Evolutionary conservation across 2,797 vertebrate genomes (phyloP), one percentile per base, ranked within the genome.

Genomic region (Poecile montanus): DNA sequence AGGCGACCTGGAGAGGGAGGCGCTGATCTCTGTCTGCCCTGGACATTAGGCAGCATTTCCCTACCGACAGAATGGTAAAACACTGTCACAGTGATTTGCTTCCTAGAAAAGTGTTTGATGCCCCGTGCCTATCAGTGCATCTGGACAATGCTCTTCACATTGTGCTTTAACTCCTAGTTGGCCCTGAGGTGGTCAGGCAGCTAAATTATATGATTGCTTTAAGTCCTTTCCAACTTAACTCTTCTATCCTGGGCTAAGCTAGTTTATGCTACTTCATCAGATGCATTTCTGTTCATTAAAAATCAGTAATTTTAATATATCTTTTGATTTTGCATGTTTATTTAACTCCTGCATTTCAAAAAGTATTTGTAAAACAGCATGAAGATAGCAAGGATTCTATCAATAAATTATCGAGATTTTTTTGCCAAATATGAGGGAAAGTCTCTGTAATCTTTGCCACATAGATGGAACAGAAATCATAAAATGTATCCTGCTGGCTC

Each of bases 1-100:
- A 50, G 32, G 11, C 1, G 3, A 36, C 0, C 1, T 26, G 7
- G 10, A 30, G 22, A 61, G 26, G 29, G 29, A 51, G 2, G 3
- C 6, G 5, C 18, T 56, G 16, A 19, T 2, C 13, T 44, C 20
- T 71, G 4, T 22, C 26, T 34, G 20, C 16, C 48, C 34, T 63
- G 50, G 38, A 45, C 5, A 14, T 65, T 15, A 38, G 20, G 19
- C n/a, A 45, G 29, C 19, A 51, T 32, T 26, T 72, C 16, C 21
- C 16, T 23, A 10, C 32, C 1, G 1, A 40, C 4, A 29, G 32
- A 12, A 27, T n/a, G 22, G 5, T n/a, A 29, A 65, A 16, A 51
- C 26, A 8, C 16, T 45, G 18, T 8, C 50, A 56, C 36, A 73
- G 40, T 38, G 38, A 38, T 38, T 38, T 38, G 9, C 23, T 88